These are phyloP conservation scores for Cynoglossus semilaevis DNA, from an alignment of 2,113 vertebrate species.

Conservation along the genomic window DNA sequence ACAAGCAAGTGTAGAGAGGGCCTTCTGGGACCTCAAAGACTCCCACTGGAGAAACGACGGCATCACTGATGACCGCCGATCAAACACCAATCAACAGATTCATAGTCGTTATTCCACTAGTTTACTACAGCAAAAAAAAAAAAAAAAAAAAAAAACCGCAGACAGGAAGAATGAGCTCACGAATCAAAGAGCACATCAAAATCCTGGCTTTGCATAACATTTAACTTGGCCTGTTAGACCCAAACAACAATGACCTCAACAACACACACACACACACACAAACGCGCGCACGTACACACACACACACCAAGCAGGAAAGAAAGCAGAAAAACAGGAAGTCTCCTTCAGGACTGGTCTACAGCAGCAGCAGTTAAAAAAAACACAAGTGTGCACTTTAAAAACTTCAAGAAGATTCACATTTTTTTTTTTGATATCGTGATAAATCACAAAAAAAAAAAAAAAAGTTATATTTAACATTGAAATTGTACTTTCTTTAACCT, in stretches of 20 bases:
- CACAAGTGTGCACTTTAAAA: constrained; percentile 6
- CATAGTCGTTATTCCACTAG: too few relatives aligned
- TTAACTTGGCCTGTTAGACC: constrained; percentile 13
- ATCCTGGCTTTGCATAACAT: neutral
- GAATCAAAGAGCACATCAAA: neutral
- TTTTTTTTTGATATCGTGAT: neutral
- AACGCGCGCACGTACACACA: constrained; percentile 14
- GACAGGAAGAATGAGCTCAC: neutral
- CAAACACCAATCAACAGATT: too few relatives aligned
- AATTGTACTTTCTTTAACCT: too few relatives aligned
- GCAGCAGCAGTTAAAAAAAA: constrained; percentile 31
- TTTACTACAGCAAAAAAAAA: constrained; percentile 7
- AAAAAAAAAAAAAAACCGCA: neutral
- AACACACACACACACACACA: constrained; percentile 3
- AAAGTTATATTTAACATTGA: too few relatives aligned
- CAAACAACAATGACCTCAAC: constrained; percentile 4
- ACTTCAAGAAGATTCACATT: constrained; percentile 6
- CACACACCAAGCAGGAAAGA: constrained; percentile 44
- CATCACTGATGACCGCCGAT: too few relatives aligned
- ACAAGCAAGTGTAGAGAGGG: too few relatives aligned
- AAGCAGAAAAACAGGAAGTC: constrained; percentile 61
- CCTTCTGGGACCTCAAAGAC: too few relatives aligned
- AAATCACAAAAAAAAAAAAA: too few relatives aligned
- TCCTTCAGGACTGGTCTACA: constrained; percentile 40
- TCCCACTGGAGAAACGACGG: too few relatives aligned